These are phyloP conservation scores for Aeoliscus strigatus DNA, from an alignment of 2,797 vertebrate species.

Conservation along the genomic window DNA sequence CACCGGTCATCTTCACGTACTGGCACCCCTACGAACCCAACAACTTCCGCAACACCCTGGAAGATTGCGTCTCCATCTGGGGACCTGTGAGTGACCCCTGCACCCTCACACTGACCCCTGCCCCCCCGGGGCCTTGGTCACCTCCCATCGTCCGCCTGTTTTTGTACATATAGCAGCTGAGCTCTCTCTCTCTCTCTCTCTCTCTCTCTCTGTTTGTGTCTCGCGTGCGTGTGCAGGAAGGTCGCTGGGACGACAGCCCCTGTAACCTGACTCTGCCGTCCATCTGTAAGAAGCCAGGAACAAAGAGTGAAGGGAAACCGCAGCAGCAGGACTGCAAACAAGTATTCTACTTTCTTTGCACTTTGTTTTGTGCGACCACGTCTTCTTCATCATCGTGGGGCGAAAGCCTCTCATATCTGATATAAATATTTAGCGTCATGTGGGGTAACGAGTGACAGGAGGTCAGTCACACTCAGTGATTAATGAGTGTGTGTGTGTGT, in stretches of 20 bases:
- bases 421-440: no score
- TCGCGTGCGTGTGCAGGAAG: conserved; percentile 82
- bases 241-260: conserved; percentile 95
- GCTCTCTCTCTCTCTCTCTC: conserved; percentile 3
- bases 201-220: conserved; percentile 38
- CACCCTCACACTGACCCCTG: conserved; percentile 8
- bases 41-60: conserved; percentile 90
- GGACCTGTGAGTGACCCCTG: conserved; percentile 82
- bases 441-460: no score
- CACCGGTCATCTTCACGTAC: conserved; percentile 88
- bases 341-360: conserved; percentile 62
- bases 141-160: conserved; percentile 7
- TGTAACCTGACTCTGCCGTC: conserved; percentile 91
- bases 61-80: conserved; percentile 96
- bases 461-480: no score
- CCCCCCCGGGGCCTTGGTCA: conserved; percentile 13
- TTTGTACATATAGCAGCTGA: conserved; percentile 53
- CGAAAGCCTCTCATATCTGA: no score
- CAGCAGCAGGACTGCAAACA: conserved; percentile 87
- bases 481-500: no score
- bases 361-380: no score
- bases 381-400: no score
- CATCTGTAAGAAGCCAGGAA: conserved; percentile 91
- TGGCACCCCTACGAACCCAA: conserved; percentile 98
- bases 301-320: conserved; percentile 77